phyloP scores from a whole-genome alignment of 1,140 invertebrate genomes.

The Drosophila aff. region DNA sequence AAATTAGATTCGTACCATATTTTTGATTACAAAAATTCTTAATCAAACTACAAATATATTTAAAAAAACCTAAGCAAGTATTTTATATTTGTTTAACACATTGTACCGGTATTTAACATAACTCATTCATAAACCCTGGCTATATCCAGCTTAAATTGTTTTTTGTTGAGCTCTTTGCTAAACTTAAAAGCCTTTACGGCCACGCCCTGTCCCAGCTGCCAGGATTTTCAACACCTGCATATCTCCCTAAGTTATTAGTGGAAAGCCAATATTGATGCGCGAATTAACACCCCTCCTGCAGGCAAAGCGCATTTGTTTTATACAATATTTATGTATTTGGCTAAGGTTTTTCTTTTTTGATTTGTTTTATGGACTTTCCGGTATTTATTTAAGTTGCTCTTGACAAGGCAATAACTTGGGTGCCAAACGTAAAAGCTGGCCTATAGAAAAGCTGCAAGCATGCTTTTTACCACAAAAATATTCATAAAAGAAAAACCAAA shows the following conservation, averaged over 20 bases:
- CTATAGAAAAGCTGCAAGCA: not conserved
- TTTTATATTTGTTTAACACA: not conserved
- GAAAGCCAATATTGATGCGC: slow-evolving; percentile 4
- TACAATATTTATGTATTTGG: slow-evolving; percentile 1
- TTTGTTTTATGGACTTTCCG: not conserved
- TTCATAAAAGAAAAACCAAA: not conserved
- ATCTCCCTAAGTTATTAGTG: slow-evolving; percentile 4
- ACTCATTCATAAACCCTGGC: too few relatives aligned
- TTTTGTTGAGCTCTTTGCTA: not conserved
- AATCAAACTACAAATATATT: not conserved
- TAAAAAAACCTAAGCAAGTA: not conserved
- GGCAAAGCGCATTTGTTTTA: not conserved
- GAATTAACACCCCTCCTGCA: not conserved
- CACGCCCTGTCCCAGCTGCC: slow-evolving; percentile 2
- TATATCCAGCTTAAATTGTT: not conserved
- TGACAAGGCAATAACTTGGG: not conserved
- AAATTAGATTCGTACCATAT: not conserved
- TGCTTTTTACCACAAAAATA: not conserved
- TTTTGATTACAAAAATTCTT: not conserved
- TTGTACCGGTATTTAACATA: not conserved
- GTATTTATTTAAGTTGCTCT: slow-evolving; percentile 1
- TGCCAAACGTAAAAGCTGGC: too few relatives aligned
- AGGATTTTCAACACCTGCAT: not conserved
- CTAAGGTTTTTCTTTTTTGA: not conserved
- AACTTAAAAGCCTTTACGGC: slow-evolving; percentile 4